Evolutionary conservation across 2,888 invertebrate species (phyloP).

Genomic region (Phragmatobia fuliginosa): DNA sequence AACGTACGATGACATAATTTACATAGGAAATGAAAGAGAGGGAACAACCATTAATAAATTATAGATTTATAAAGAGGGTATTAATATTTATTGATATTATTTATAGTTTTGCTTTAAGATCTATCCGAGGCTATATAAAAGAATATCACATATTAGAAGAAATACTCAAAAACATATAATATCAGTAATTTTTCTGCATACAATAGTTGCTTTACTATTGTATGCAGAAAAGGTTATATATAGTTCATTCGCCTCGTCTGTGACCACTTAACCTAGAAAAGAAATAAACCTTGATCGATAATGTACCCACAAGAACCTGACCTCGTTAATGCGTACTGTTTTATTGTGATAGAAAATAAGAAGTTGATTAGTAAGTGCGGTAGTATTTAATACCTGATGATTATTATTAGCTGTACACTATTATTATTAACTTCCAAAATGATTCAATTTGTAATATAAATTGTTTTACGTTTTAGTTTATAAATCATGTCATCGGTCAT

Average conservation of each 20-base stretch:
- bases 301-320: not conserved
- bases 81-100: too few species aligned
- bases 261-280: slow-evolving; percentile 2
- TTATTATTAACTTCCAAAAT: too few species aligned
- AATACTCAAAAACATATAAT: not conserved
- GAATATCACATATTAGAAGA: not conserved
- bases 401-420: too few species aligned
- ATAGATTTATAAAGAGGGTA: too few species aligned
- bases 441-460: too few species aligned
- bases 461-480: too few species aligned
- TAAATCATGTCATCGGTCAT: too few species aligned
- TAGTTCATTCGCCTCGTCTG: not conserved
- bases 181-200: too few species aligned
- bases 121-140: too few species aligned
- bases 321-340: not conserved
- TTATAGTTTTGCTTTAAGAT: too few species aligned
- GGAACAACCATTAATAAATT: too few species aligned
- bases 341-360: not conserved
- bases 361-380: not conserved
- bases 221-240: not conserved
- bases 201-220: not conserved
- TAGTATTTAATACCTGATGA: not conserved
- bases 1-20: slow-evolving; percentile 1
- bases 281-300: not conserved
- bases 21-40: slow-evolving; percentile 2